Conservation (phyloP, 2,113 vertebrate species). For the Aegypius monachus region DNA sequence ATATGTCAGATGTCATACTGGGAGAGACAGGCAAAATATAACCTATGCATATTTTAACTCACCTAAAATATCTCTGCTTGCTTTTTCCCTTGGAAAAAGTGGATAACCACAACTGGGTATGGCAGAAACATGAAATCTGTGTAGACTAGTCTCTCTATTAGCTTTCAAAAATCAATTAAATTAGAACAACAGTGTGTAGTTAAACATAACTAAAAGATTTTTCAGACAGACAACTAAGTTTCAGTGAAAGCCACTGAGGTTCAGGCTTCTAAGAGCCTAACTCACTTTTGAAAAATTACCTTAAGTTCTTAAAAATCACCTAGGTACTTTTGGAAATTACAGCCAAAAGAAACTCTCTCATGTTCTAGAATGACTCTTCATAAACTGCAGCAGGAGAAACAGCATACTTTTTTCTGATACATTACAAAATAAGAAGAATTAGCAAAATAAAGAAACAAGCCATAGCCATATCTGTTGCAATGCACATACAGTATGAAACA, state of each 20-base stretch:
- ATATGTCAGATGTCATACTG: background rate
- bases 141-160: background rate
- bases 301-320: background rate
- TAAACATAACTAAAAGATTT: background rate
- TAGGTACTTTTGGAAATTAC: background rate
- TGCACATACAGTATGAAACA: background rate
- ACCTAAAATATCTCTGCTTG: background rate
- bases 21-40: background rate
- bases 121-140: background rate
- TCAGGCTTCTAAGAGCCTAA: background rate
- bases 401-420: background rate
- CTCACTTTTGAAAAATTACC: background rate
- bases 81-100: background rate
- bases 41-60: background rate
- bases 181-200: background rate
- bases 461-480: background rate
- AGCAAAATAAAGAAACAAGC: background rate
- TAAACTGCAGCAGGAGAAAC: background rate
- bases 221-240: background rate
- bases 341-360: background rate
- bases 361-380: background rate
- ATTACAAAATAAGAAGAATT: background rate
- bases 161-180: background rate
- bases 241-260: background rate
- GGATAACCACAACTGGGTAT: background rate